These are phyloP conservation scores for Brachionus sp. DNA, from an alignment of 1,140 invertebrate species.

Conservation along the genomic window DNA sequence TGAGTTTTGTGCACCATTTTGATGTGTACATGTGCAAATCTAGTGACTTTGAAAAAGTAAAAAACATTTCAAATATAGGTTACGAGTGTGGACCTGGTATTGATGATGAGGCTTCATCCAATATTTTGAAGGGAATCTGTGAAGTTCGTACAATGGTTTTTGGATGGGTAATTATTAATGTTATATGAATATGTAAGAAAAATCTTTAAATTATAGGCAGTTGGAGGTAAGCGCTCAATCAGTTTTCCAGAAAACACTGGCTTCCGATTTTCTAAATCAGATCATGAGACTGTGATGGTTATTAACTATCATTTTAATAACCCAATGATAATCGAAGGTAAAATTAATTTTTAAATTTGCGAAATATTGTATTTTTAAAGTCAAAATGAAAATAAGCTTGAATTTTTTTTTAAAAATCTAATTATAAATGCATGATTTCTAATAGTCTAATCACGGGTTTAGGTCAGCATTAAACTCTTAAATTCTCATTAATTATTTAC, in stretches of 20 bases:
- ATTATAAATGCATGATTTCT: too few species aligned
- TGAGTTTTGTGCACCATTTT: constrained; percentile 6
- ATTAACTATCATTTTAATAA: constrained; percentile 23
- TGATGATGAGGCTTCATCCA: background rate
- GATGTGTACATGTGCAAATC: background rate
- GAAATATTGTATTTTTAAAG: too few species aligned
- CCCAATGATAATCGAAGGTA: background rate
- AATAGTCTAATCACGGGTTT: too few species aligned
- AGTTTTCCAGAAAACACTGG: constrained; percentile 22
- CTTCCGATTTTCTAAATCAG: constrained; percentile 4
- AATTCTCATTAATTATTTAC: too few species aligned
- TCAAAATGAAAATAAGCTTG: too few species aligned
- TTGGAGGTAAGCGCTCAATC: background rate
- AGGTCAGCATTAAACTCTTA: too few species aligned
- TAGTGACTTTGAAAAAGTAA: background rate
- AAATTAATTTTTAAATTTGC: background rate
- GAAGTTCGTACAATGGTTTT: background rate
- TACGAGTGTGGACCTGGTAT: background rate
- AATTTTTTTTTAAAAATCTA: too few species aligned
- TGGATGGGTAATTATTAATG: background rate
- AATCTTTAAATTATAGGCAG: background rate
- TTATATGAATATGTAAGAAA: background rate
- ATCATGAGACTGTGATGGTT: background rate
- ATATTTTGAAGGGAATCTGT: constrained; percentile 2
- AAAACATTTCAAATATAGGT: background rate